phyloP scores from a whole-genome alignment of 1,140 invertebrate species.

The Penaeus vannamei region DNA sequence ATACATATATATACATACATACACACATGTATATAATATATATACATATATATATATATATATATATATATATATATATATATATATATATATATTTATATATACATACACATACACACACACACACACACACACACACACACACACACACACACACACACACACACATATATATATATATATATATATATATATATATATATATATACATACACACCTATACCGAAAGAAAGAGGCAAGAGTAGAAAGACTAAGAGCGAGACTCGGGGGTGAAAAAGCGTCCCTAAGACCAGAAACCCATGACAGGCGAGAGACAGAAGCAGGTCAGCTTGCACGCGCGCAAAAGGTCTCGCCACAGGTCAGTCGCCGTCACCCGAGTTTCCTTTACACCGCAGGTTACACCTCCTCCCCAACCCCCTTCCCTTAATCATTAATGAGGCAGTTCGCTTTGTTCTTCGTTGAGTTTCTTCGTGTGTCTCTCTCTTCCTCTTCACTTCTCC shows the following conservation, averaged over 20 bases:
- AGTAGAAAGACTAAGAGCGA: neutral
- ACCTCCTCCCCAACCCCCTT: too few species aligned
- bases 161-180: conserved; percentile 8
- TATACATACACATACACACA: neutral
- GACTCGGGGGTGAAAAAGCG: neutral
- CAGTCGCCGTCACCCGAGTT: too few species aligned
- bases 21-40: neutral
- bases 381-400: too few species aligned
- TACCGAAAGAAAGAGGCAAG: neutral
- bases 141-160: neutral
- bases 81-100: neutral
- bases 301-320: too few species aligned
- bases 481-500: too few species aligned
- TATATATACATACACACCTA: neutral
- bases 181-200: neutral
- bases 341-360: too few species aligned
- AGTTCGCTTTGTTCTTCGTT: too few species aligned
- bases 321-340: too few species aligned
- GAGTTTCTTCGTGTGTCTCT: too few species aligned
- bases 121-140: neutral
- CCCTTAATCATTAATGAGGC: too few species aligned
- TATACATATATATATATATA: neutral
- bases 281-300: neutral
- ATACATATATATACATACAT: neutral
- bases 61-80: neutral